Evolutionary conservation across 2,797 vertebrate genomes (phyloP), one percentile per base, ranked within the genome.

Genomic region (Podarcis siculus): DNA sequence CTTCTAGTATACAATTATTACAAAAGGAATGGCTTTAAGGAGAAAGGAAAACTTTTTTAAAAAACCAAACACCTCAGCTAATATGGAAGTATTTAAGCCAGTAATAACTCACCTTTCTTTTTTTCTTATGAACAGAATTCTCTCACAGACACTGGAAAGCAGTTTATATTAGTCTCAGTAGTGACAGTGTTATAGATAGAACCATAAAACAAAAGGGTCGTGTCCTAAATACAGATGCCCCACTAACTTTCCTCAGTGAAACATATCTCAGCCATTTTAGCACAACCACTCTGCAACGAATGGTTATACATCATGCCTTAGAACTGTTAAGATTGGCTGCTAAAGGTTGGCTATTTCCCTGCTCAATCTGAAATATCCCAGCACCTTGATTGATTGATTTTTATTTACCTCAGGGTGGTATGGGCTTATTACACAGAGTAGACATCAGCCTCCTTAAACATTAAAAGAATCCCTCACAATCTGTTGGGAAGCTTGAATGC

Each of bases 21-120:
- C 6, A 84, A 86, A 12, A 86, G 49, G 87, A 87, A 0, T 55
- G 23, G 0, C 79, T 9, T 89, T 13, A 49, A 23, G 55, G 87
- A 75, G 7, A 13, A 6, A 37, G 69, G 12, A 90, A 49, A 49
- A 49, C 49, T 78, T 64, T n/a, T 5, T 75, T 10, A 71, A 87
- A 9, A 0, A 39, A 7, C 37, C 35, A 1, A 39, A 23, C 8
- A 69, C 49, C 13, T 55, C 13, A 37, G 35, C 72, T 37, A 35
- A 35, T 37, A 21, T 67, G 21, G 66, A 12, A 23, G 89, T 88
- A 17, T 0, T 13, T 37, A 87, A 89, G 89, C 88, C 6, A 2
- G 25, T 30, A 87, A 89, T 71, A 85, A 87, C 85, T 32, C 35
- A 32, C 27, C 32, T 84, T 80, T 89, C 25, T 73, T 49, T 73